Conservation (phyloP, 1,140 invertebrate species). For the Lineus longissimus region DNA sequence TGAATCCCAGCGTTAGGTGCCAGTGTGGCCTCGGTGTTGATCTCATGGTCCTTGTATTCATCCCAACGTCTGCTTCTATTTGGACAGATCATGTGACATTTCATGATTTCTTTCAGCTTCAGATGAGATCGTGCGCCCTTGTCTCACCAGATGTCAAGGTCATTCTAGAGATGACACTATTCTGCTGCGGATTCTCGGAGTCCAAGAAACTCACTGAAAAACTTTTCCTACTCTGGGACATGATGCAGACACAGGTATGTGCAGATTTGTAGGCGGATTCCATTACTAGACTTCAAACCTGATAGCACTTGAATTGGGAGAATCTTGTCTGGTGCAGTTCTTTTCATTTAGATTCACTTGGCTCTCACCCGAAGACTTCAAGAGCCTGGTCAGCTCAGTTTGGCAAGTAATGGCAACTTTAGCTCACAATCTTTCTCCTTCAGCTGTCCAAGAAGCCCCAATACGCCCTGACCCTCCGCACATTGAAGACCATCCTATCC, state of each 20-base stretch:
- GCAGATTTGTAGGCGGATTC: neutral
- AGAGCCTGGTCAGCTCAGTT: too few relatives aligned
- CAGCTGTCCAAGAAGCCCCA: constrained; percentile 36
- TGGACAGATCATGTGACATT: too few relatives aligned
- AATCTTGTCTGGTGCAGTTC: too few relatives aligned
- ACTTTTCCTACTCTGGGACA: constrained; percentile 35
- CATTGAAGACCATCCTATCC: constrained; percentile 32
- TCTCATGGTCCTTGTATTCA: too few relatives aligned
- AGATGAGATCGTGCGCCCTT: constrained; percentile 48
- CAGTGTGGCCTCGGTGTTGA: too few relatives aligned
- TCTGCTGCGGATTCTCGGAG: constrained; percentile 35
- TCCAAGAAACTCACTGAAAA: constrained; percentile 33
- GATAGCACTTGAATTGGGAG: too few relatives aligned
- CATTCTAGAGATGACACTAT: constrained; percentile 36
- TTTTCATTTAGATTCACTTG: too few relatives aligned
- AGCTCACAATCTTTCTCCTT: neutral
- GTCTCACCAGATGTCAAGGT: constrained; percentile 39
- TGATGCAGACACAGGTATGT: constrained; percentile 38
- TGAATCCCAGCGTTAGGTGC: too few relatives aligned
- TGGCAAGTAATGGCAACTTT: neutral
- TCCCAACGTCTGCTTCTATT: too few relatives aligned
- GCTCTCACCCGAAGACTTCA: too few relatives aligned
- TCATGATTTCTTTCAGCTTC: constrained; percentile 24
- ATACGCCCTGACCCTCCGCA: constrained; percentile 32
- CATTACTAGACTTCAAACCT: too few relatives aligned